phyloP scores from a whole-genome alignment of 2,113 vertebrate genomes.

The Casuarius casuarius region DNA sequence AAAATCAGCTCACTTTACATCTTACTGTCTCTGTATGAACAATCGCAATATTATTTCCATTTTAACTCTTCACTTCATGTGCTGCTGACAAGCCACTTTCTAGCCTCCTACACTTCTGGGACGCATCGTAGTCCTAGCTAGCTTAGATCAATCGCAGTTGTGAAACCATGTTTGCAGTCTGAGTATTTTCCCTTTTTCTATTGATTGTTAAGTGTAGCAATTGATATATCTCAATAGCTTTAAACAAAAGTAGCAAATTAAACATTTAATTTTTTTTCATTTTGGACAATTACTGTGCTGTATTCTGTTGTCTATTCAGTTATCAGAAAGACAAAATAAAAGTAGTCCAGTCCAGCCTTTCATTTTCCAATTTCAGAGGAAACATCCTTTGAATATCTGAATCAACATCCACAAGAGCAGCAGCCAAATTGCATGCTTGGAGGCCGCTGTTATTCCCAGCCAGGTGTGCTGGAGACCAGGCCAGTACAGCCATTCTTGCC shows the following conservation, averaged over 20 bases:
- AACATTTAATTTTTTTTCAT: background rate
- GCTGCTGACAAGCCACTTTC: background rate
- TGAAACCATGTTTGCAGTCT: background rate
- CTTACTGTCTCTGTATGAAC: background rate
- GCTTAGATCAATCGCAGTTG: background rate
- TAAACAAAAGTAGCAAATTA: background rate
- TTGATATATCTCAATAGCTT: background rate
- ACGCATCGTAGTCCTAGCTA: background rate
- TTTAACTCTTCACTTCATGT: background rate
- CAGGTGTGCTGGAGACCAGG: background rate
- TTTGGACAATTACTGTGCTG: background rate
- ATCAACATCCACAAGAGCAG: background rate
- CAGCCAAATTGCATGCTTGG: background rate
- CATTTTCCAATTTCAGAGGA: background rate
- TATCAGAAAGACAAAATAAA: background rate
- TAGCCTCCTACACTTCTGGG: slow-evolving; percentile 10
- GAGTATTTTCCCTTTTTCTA: background rate
- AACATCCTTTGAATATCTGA: background rate
- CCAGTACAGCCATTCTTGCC: background rate
- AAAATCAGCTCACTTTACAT: slow-evolving; percentile 25
- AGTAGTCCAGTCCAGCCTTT: background rate
- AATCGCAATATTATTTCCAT: slow-evolving; percentile 1
- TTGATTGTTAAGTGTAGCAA: background rate
- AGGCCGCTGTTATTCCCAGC: background rate
- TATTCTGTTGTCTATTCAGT: background rate